Evolutionary conservation across 2,113 vertebrate species (phyloP).

Genomic region (Percina caprodes): DNA sequence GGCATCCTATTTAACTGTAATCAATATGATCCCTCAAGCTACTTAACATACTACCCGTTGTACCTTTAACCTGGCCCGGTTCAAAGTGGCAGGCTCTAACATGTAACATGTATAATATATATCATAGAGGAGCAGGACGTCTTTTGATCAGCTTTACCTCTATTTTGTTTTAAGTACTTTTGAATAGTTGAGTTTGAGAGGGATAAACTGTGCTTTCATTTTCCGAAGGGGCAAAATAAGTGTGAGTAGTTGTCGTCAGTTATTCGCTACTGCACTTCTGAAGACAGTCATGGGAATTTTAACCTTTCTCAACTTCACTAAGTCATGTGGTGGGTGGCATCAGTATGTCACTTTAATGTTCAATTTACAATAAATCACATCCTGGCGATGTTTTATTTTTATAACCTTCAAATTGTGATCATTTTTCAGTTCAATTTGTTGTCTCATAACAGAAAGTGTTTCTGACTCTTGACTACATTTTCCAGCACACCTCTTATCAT

Average conservation of each 20-base stretch:
- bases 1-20: too few species aligned
- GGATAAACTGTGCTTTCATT: background rate
- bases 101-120: background rate
- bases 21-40: constrained; percentile 11
- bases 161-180: background rate
- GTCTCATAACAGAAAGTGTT: background rate
- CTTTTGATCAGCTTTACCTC: too few species aligned
- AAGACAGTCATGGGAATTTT: background rate
- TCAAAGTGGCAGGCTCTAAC: background rate
- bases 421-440: background rate
- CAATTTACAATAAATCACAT: background rate
- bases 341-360: constrained; percentile 7
- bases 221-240: background rate
- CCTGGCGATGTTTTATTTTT: background rate
- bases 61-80: background rate
- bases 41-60: background rate
- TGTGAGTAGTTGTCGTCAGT: too few species aligned
- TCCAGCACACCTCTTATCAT: background rate
- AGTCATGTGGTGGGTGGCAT: background rate
- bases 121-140: background rate
- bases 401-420: background rate
- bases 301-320: background rate
- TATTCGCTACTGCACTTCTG: background rate
- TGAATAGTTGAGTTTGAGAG: background rate
- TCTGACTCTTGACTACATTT: background rate